Conservation (phyloP, 2,797 vertebrate genomes). For the Craterocephalus amniculus region DNA sequence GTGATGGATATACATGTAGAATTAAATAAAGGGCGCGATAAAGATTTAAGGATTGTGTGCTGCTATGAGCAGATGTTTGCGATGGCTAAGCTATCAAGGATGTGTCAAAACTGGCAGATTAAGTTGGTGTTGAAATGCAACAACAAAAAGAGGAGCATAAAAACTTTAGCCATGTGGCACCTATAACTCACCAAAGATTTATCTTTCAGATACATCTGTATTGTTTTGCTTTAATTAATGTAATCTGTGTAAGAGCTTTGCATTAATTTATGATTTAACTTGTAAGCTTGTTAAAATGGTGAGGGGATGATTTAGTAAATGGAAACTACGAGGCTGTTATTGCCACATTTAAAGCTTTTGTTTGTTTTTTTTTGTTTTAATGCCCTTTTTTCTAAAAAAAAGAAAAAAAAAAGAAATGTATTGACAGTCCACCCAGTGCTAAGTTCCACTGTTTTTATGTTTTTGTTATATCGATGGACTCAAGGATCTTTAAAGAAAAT, state of each 20-base stretch:
- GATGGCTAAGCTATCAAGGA: not conserved
- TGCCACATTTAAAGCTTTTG: no score
- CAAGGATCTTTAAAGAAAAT: no score
- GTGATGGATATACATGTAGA: not conserved
- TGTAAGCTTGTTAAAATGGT: no score
- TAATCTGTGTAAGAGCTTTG: not conserved
- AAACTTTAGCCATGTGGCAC: not conserved
- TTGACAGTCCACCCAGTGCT: no score
- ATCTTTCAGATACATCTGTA: no score
- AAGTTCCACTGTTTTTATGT: not conserved
- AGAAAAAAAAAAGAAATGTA: no score
- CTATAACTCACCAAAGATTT: no score
- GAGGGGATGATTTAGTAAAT: no score
- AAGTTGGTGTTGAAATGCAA: not conserved
- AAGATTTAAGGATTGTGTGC: not conserved
- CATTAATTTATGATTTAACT: no score
- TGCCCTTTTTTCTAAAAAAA: no score
- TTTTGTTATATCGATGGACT: not conserved
- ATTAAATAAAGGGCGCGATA: not conserved
- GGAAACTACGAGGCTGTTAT: no score
- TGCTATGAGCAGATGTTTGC: not conserved
- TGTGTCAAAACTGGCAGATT: not conserved
- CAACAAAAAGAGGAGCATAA: not conserved
- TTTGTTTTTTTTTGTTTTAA: no score
- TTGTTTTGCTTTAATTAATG: not conserved